These are phyloP conservation scores for Drosophila prostipennis DNA, from an alignment of 2,888 invertebrate species.

Conservation along the genomic window DNA sequence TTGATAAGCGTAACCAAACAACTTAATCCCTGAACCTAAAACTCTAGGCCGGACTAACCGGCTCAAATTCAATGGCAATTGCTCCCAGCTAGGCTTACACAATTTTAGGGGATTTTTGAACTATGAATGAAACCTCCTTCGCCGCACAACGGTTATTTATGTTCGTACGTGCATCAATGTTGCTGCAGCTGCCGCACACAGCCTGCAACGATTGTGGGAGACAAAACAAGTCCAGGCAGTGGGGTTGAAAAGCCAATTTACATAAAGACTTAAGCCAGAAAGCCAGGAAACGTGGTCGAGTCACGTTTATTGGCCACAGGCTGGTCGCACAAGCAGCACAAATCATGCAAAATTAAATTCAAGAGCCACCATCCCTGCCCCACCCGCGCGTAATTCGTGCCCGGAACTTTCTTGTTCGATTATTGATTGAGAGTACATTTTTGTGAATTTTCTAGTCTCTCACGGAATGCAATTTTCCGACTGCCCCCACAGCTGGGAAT, in stretches of 20 bases:
- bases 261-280: conserved; percentile 48
- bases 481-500: not conserved
- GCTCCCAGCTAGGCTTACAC: conserved; percentile 23
- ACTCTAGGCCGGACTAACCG: not conserved
- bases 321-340: conserved; percentile 43
- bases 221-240: conserved; percentile 18
- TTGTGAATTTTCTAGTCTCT: conserved; percentile 6
- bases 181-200: conserved; percentile 56
- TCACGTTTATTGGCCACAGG: conserved; percentile 72
- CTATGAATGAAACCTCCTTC: conserved; percentile 18
- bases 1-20: not conserved
- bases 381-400: not conserved
- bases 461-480: conserved; percentile 33
- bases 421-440: conserved; percentile 37
- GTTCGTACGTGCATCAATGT: conserved; percentile 48
- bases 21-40: not conserved
- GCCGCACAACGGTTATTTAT: conserved; percentile 45
- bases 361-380: conserved; percentile 4
- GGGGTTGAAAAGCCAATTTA: conserved; percentile 17
- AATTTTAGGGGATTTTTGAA: conserved; percentile 31
- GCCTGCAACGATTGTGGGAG: conserved; percentile 45
- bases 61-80: conserved; percentile 26
- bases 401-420: conserved; percentile 19
- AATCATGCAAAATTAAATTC: conserved; percentile 51
- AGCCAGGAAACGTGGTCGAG: conserved; percentile 63